Percentiles rank a stretch among this genome's conserved stretches.
Conservation (phyloP, 2,797 vertebrate genomes). For the Lerista edwardsae region DNA sequence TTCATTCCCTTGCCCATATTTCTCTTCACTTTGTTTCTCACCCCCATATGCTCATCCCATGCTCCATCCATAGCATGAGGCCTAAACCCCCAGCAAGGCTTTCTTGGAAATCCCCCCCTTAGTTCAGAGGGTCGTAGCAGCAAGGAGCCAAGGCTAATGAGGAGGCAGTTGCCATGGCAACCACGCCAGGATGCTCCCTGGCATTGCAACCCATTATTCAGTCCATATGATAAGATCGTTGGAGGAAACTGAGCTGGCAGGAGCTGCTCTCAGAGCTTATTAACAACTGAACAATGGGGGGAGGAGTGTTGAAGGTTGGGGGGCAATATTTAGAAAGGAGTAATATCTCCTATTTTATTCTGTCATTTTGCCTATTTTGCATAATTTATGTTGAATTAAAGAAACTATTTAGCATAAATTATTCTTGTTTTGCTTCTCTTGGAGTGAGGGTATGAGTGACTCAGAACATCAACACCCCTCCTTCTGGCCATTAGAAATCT, state of each 20-base stretch:
- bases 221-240: background rate
- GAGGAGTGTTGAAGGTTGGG: background rate
- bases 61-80: background rate
- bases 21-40: background rate
- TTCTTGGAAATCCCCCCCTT: background rate
- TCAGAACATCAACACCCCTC: background rate
- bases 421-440: background rate
- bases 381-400: background rate
- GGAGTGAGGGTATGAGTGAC: background rate
- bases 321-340: background rate
- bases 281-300: background rate
- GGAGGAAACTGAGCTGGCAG: background rate
- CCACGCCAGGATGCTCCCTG: background rate
- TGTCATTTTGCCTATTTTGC: too few species aligned
- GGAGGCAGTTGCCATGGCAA: conserved; percentile 28
- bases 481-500: background rate
- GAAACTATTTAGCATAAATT: background rate
- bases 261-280: background rate
- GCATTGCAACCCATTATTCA: background rate
- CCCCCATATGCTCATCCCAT: background rate
- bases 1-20: background rate
- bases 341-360: background rate
- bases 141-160: background rate
- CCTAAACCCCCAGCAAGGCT: background rate
- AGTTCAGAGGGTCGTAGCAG: background rate